phyloP scores from a whole-genome alignment of 1,140 invertebrate species.

The Druon quercuslanigerum region DNA sequence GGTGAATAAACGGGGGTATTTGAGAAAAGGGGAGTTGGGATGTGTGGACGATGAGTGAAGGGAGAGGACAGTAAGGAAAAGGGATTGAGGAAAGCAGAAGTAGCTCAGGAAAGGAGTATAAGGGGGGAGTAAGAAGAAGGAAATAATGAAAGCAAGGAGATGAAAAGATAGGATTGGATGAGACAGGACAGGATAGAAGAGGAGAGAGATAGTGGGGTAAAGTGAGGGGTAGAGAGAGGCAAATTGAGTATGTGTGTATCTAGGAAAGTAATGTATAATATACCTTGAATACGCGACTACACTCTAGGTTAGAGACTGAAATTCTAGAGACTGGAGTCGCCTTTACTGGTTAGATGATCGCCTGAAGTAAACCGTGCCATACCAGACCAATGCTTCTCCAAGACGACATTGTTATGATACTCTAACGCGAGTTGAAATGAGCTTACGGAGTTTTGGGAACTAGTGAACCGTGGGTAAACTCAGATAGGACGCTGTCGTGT shows the following conservation, averaged over 20 bases:
- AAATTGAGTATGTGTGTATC: not conserved
- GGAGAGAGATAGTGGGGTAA: no score
- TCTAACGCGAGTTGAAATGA: slow-evolving; percentile 31
- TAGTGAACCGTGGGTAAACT: slow-evolving; percentile 25
- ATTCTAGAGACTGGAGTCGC: not conserved
- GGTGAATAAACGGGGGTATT: no score
- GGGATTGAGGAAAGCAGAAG: no score
- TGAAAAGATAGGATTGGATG: no score
- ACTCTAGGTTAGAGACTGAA: not conserved
- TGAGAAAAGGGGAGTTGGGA: no score
- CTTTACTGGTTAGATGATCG: slow-evolving; percentile 20
- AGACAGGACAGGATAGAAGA: no score
- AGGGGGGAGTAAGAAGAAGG: no score
- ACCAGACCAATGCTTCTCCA: slow-evolving; percentile 10
- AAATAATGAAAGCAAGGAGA: no score
- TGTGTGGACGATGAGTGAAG: no score
- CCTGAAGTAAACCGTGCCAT: slow-evolving; percentile 6
- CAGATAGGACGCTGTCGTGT: slow-evolving; percentile 13
- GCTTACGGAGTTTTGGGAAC: slow-evolving; percentile 26
- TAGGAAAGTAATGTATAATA: not conserved
- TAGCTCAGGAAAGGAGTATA: no score
- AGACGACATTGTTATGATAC: slow-evolving; percentile 28
- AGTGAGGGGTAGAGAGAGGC: no score
- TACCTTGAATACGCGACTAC: not conserved
- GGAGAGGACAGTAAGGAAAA: no score